A percentile compares a stretch with the other conserved stretches of the same genome.
These are phyloP conservation scores for Halcyon malimbica DNA, from an alignment of 2,113 vertebrate species.

Conservation along the genomic window DNA sequence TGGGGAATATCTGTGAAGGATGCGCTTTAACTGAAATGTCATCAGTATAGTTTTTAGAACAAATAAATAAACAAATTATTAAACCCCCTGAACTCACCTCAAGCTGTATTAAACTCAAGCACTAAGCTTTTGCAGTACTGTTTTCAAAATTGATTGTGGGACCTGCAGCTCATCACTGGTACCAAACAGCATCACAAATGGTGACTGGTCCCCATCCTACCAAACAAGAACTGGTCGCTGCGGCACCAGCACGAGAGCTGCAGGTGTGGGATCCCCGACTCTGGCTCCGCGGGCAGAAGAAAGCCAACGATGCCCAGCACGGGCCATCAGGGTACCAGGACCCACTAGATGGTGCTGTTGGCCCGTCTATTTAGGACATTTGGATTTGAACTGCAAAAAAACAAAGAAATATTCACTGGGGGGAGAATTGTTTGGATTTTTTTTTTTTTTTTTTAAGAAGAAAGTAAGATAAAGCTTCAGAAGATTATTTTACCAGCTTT, in stretches of 20 bases:
- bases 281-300: rapidly evolving
- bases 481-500: background rate
- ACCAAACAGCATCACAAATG: no score
- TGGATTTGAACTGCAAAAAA: rapidly evolving
- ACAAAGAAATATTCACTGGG: rapidly evolving
- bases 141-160: background rate
- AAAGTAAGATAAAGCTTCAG: background rate
- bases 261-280: rapidly evolving
- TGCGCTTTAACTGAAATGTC: background rate
- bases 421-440: no score
- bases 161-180: background rate
- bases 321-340: rapidly evolving
- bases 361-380: rapidly evolving
- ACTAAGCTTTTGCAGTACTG: background rate
- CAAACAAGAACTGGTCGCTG: rapidly evolving
- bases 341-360: background rate
- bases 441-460: no score
- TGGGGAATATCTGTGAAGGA: background rate
- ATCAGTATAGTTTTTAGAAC: background rate
- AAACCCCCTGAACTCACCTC: background rate
- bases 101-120: background rate
- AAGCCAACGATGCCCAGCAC: rapidly evolving
- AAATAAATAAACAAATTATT: background rate
- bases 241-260: no score
- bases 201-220: no score